Evolutionary conservation across 2,797 vertebrate species (phyloP).

Genomic region (Arctocebus calabarensis): DNA sequence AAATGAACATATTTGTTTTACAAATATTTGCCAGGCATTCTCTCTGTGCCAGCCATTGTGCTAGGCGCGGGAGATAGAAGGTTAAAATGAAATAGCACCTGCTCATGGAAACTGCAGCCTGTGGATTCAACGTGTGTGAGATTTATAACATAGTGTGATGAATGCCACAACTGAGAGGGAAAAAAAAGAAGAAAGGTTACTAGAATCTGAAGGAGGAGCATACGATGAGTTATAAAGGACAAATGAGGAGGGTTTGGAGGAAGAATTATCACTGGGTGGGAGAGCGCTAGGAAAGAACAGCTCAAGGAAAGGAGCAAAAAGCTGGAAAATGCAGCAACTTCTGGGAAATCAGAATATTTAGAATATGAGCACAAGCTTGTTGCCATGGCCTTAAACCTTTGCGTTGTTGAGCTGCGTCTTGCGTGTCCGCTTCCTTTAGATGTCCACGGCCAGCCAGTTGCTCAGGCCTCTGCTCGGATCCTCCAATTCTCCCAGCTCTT

Average conservation of each 20-base stretch:
- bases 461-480: background rate
- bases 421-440: background rate
- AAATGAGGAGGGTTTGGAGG: background rate
- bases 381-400: background rate
- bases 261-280: background rate
- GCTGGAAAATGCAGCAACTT: background rate
- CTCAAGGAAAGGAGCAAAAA: background rate
- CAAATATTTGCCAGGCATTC: slow-evolving; percentile 64
- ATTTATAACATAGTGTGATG: slow-evolving; percentile 22
- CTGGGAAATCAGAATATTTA: background rate
- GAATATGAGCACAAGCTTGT: background rate
- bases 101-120: background rate
- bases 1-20: slow-evolving; percentile 78
- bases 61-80: slow-evolving; percentile 22
- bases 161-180: background rate
- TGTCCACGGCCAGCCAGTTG: background rate
- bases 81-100: background rate
- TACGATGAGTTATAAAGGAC: background rate
- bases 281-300: background rate
- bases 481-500: background rate
- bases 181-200: background rate
- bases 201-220: background rate
- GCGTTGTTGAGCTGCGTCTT: background rate
- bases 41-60: slow-evolving; percentile 45
- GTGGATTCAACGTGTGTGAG: background rate